Evolutionary conservation across 1,140 invertebrate species (phyloP), one percentile per base, ranked within the genome.

Genomic region (Triops cancriformis): DNA sequence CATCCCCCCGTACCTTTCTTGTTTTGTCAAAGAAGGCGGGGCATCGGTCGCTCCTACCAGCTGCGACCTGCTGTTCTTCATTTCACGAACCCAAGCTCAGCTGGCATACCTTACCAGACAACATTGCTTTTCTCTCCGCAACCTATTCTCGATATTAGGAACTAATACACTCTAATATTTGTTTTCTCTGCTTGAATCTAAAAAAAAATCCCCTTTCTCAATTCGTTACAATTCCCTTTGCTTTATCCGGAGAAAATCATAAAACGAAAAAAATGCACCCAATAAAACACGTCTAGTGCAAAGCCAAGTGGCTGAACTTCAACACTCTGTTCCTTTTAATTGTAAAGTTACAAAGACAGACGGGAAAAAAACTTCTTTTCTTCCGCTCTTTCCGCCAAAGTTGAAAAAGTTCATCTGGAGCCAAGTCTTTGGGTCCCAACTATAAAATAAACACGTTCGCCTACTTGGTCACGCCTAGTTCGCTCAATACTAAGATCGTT

Each of bases 1-100:
- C 7, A 2, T 7, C 2, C 31, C 31, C 31, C 31, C 31, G 7
- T 37, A 5, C 51, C 23, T 23, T 64, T 64, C 51, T 64, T n/a
- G 14, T n/a, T 64, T 18, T 14, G 51, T 18, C 23, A 64, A 64
- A 14, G 51, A 23, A 3, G 51, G 51, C 23, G 51, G 23, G 23
- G 51, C 51, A 64, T 64, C 51, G 18, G n/a, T 64, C 18, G 51
- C 51, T 64, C 18, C 7, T 64, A 64, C 23, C 51, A 64, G 51
- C 51, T 64, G 51, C 51, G 51, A 64, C 51, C 51, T 64, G 51
- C 51, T 64, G 51, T 64, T 64, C 31, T 37, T 37, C 51, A 64
- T 64, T 64, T 64, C 51, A 64, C 14, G 10, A 64, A 64, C 10
- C 51, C 51, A 18, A 64, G 51, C 51, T 64, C 14, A 64, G 10